Evolutionary conservation across 2,888 invertebrate genomes (phyloP), one percentile per base, ranked within the genome.

Genomic region (Gasteruption jaculator): DNA sequence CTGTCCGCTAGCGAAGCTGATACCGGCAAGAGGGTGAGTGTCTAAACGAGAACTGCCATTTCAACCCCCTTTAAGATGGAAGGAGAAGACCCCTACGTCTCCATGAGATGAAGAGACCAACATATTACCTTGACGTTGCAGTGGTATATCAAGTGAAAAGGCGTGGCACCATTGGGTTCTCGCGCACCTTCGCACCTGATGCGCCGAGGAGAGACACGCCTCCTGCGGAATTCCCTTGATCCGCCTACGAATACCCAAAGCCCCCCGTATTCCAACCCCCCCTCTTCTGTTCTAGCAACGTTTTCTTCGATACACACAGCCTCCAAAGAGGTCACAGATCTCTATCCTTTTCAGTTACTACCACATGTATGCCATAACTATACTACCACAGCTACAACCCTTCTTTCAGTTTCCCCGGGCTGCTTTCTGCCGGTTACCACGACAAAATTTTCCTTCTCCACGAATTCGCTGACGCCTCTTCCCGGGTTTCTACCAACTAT

Each of bases 161-260:
- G 68, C 67, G 68, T 65, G 66, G 68, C 66, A 50, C 40, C 37
- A 50, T 53, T 56, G 58, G 57, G 54, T 54, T 60, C 58, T 57
- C 61, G 66, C 67, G 65, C 67, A 68, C 69, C 65, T 68, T 67
- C 60, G 62, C 68, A 68, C 69, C 69, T 67, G 69, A 60, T 61
- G 61, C 59, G 58, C 65, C 58, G 56, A 53, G 59, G 55, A 61
- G n/a, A 62, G 69, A 67, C 69, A 68, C 69, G 69, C 69, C 68
- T 65, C 65, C 58, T 50, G 55, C 55, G 55, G 61, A 63, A 61
- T 61, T 61, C 57, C 55, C 52, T 57, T 53, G 65, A 44, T 61
- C 63, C 67, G 67, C 67, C 67, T 60, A 57, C 61, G n/a, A n/a
- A n/a, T n/a, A n/a, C n/a, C n/a, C n/a, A n/a, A n/a, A n/a, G n/a